A percentile compares a stretch with the other conserved stretches of the same genome.
phyloP scores from a whole-genome alignment of 1,140 invertebrate species.

The Yoshiicerus persimilis region DNA sequence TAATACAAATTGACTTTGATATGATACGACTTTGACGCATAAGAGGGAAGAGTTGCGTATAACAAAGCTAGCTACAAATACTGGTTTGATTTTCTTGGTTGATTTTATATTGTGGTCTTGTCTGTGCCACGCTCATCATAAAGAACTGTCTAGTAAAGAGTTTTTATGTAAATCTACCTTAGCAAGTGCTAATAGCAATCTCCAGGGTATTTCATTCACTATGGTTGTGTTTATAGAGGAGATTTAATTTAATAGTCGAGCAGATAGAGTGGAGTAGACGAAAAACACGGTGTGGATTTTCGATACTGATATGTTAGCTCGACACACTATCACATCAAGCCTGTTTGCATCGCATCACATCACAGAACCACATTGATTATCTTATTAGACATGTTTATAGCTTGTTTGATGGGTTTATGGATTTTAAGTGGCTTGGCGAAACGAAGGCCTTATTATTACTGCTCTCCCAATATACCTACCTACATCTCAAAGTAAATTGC shows the following conservation, averaged over 20 bases:
- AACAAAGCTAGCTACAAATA: neutral
- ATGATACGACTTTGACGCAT: neutral
- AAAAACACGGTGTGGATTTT: neutral
- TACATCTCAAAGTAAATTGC: neutral
- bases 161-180: neutral
- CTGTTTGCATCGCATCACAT: neutral
- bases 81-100: neutral
- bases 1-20: slow-evolving; percentile 1
- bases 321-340: neutral
- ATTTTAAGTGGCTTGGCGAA: neutral
- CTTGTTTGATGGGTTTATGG: slow-evolving; percentile 13
- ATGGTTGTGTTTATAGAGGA: neutral
- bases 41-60: neutral
- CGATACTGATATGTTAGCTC: neutral
- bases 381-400: slow-evolving; percentile 23
- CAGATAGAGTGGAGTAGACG: neutral
- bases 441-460: neutral
- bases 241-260: neutral
- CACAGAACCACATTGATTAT: slow-evolving; percentile 15
- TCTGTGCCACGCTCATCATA: neutral
- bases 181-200: neutral
- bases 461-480: neutral
- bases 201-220: neutral
- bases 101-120: neutral
- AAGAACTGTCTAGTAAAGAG: slow-evolving; percentile 1